Conservation (phyloP, 2,888 invertebrate species). For the Zootermopsis nevadensis region DNA sequence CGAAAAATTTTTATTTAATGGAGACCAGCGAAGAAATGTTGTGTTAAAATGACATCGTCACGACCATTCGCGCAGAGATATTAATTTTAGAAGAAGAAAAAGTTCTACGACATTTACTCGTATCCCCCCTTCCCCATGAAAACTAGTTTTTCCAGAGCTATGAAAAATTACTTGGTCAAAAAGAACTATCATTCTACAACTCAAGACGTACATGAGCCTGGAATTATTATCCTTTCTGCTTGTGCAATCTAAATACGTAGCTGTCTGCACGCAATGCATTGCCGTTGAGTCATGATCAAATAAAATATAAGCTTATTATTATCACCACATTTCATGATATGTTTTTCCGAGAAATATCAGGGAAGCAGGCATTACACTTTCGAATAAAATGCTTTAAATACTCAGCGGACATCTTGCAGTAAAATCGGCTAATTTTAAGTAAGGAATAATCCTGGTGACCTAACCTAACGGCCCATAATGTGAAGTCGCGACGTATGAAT, state of each 20-base stretch:
- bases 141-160: constrained; percentile 31
- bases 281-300: not conserved
- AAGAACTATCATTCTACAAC: constrained; percentile 32
- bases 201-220: not conserved
- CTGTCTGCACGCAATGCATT: not conserved
- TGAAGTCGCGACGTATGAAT: no score
- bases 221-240: not conserved
- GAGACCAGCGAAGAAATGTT: constrained; percentile 19
- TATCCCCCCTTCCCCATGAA: not conserved
- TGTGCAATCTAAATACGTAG: not conserved
- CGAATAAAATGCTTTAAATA: not conserved
- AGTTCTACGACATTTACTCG: constrained; percentile 18
- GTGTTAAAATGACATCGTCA: constrained; percentile 27
- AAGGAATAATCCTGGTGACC: no score
- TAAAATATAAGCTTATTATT: not conserved
- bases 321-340: not conserved
- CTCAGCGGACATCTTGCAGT: no score
- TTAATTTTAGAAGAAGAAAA: constrained; percentile 13
- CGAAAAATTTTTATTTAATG: constrained; percentile 6
- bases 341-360: not conserved
- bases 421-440: no score
- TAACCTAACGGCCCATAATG: no score
- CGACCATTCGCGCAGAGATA: not conserved
- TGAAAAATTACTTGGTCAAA: constrained; percentile 31
- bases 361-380: no score